These are phyloP conservation scores for Aphis craccivora DNA, from an alignment of 1,140 invertebrate species.

Conservation along the genomic window DNA sequence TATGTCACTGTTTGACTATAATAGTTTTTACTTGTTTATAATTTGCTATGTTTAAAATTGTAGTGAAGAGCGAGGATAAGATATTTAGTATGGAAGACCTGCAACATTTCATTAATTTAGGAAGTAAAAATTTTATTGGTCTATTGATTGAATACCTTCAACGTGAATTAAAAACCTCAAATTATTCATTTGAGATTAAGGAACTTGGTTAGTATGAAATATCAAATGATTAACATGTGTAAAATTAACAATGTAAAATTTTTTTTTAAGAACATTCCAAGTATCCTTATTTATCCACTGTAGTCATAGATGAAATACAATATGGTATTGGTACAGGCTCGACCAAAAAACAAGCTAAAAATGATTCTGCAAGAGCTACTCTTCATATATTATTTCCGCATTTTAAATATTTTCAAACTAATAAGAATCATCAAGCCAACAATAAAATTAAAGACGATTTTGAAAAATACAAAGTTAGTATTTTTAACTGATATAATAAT, in stretches of 20 bases:
- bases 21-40: background rate
- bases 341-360: constrained; percentile 94
- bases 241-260: background rate
- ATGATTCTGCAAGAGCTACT: constrained; percentile 87
- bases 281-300: constrained; percentile 91
- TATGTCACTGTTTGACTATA: constrained; percentile 69
- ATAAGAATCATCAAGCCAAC: background rate
- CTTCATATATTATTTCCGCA: constrained; percentile 93
- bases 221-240: background rate
- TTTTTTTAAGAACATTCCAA: constrained; percentile 80
- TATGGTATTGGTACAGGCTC: constrained; percentile 92
- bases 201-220: constrained; percentile 74
- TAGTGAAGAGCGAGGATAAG: constrained; percentile 64
- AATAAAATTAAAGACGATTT: constrained; percentile 37
- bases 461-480: constrained; percentile 40
- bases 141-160: constrained; percentile 97
- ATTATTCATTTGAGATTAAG: constrained; percentile 87
- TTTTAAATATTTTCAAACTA: constrained; percentile 70
- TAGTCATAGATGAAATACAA: constrained; percentile 88
- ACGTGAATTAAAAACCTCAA: constrained; percentile 87
- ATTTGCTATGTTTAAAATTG: constrained; percentile 64
- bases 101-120: constrained; percentile 89
- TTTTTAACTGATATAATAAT: constrained; percentile 13
- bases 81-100: constrained; percentile 69
- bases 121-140: constrained; percentile 92